These are phyloP conservation scores for Thera obeliscata DNA, from an alignment of 2,888 invertebrate species.

Conservation along the genomic window DNA sequence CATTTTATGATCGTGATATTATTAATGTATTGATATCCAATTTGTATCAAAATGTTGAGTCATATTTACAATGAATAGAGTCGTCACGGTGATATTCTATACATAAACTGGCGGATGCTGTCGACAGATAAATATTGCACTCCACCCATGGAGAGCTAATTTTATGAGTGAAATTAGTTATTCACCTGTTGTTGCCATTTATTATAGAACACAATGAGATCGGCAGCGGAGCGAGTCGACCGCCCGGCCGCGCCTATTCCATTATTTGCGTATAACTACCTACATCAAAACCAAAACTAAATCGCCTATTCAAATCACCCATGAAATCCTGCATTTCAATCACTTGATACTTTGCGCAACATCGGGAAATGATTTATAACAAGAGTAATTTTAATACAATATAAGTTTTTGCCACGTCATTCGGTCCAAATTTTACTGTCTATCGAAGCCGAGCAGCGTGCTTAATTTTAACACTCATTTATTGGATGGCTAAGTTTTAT, in stretches of 20 bases:
- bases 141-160: constrained; percentile 81
- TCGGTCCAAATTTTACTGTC: constrained; percentile 56
- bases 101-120: constrained; percentile 69
- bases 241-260: constrained; percentile 64
- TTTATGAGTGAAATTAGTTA: constrained; percentile 83
- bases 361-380: constrained; percentile 35
- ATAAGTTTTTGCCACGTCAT: constrained; percentile 52
- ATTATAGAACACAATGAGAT: constrained; percentile 77
- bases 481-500: constrained; percentile 68
- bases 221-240: constrained; percentile 66
- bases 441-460: constrained; percentile 58
- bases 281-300: constrained; percentile 60
- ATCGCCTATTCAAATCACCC: constrained; percentile 56
- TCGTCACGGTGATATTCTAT: constrained; percentile 64
- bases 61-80: constrained; percentile 53
- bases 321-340: constrained; percentile 34
- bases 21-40: constrained; percentile 26
- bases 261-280: constrained; percentile 64
- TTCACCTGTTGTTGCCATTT: constrained; percentile 84
- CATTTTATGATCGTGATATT: constrained; percentile 7
- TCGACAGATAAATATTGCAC: constrained; percentile 78
- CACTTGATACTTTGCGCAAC: constrained; percentile 18
- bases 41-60: constrained; percentile 36
- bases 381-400: constrained; percentile 41
- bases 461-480: constrained; percentile 67